These are phyloP conservation scores for Leucophenga maculata DNA, from an alignment of 2,888 invertebrate genomes.

Conservation along the genomic window DNA sequence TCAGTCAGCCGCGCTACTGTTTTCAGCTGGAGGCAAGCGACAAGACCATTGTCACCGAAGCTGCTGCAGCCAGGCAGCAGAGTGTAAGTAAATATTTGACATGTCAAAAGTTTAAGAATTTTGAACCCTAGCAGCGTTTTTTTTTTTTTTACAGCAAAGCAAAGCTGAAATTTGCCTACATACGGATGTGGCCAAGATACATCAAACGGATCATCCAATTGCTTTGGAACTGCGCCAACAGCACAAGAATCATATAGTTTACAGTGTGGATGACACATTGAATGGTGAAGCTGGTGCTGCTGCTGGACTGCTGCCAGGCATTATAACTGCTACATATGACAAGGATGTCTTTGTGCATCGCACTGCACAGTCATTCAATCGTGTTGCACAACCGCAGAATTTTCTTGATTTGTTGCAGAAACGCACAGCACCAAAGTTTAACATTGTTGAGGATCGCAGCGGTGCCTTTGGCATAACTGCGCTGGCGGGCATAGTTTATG, in stretches of 20 bases:
- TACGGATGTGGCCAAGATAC: constrained; percentile 63
- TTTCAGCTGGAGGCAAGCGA: constrained; percentile 75
- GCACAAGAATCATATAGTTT: constrained; percentile 55
- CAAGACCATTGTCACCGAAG: constrained; percentile 70
- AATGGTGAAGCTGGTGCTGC: constrained; percentile 43
- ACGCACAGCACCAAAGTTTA: constrained; percentile 55
- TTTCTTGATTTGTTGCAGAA: constrained; percentile 58
- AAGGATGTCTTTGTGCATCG: constrained; percentile 70
- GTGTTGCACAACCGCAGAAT: constrained; percentile 72
- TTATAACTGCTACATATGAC: constrained; percentile 56
- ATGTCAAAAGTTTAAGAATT: too few relatives aligned
- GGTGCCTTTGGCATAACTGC: constrained; percentile 75
- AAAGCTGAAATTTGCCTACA: constrained; percentile 72
- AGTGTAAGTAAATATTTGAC: constrained; percentile 14
- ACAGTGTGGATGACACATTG: constrained; percentile 50
- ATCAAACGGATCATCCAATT: constrained; percentile 64
- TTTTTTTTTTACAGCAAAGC: constrained; percentile 47
- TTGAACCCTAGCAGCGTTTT: too few relatives aligned
- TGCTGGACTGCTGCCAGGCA: constrained; percentile 37
- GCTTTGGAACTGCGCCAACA: constrained; percentile 63
- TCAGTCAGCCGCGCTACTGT: constrained; percentile 72
- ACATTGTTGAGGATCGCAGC: constrained; percentile 66
- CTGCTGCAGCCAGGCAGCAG: constrained; percentile 16
- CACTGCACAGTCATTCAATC: constrained; percentile 72
- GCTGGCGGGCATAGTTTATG: constrained; percentile 76